Conservation (phyloP, 2,113 vertebrate species). For the Pelmatolapia mariae region DNA sequence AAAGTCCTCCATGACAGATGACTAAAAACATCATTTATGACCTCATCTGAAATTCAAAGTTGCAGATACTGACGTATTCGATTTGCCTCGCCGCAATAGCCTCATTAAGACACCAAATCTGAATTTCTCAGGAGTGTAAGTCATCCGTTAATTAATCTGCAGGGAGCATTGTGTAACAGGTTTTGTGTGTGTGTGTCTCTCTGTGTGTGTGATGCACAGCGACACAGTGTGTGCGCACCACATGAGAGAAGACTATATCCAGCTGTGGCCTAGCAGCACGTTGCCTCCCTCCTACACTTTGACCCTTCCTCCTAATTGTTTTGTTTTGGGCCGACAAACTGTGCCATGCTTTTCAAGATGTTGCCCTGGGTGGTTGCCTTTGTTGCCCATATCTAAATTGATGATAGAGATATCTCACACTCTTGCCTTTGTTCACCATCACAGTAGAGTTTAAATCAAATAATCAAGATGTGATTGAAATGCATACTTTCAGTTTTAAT, state of each 20-base stretch:
- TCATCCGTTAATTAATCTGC: conserved; percentile 7
- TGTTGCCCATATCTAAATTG: neutral
- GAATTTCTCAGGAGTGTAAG: neutral
- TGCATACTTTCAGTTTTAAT: neutral
- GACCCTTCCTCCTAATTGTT: neutral
- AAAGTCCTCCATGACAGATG: neutral
- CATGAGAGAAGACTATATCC: neutral
- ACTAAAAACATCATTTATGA: neutral
- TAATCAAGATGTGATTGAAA: neutral
- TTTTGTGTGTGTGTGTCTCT: neutral
- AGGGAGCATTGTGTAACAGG: conserved; percentile 32
- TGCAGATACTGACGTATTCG: conserved; percentile 68
- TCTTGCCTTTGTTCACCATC: neutral
- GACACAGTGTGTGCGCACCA: neutral
- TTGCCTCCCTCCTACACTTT: conserved; percentile 47
- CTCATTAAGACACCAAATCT: conserved; percentile 17
- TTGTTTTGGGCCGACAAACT: neutral
- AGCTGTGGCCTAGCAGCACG: conserved; percentile 24
- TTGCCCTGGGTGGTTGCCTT: neutral
- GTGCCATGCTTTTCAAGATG: neutral
- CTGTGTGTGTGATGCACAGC: neutral
- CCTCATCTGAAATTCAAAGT: conserved; percentile 61
- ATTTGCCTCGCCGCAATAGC: conserved; percentile 49
- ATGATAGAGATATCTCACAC: neutral
- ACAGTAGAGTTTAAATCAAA: neutral